A percentile compares a stretch with the other conserved stretches of the same genome.
Conservation (phyloP, 2,797 vertebrate genomes). For the Merluccius polli region DNA sequence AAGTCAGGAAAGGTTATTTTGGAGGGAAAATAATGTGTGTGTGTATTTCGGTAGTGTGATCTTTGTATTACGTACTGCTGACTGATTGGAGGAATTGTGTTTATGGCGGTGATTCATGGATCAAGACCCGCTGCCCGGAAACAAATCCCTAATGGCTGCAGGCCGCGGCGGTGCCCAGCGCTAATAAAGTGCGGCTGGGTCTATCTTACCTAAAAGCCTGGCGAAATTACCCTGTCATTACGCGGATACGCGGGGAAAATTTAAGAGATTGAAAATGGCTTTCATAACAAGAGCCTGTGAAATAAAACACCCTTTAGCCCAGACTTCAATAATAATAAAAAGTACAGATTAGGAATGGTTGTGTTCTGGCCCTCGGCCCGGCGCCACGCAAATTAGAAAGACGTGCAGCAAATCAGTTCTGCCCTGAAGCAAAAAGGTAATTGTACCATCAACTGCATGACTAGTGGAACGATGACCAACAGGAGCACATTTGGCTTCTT, state of each 20-base stretch:
- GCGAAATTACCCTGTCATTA: slow-evolving; percentile 21
- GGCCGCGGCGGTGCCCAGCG: slow-evolving; percentile 16
- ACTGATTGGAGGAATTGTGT: not conserved
- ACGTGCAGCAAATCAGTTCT: slow-evolving; percentile 48
- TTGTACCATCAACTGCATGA: slow-evolving; percentile 41
- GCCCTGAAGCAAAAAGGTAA: slow-evolving; percentile 42
- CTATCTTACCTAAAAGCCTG: slow-evolving; percentile 12
- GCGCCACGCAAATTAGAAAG: slow-evolving; percentile 43
- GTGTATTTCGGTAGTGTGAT: not conserved
- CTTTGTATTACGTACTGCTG: not conserved
- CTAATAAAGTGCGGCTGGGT: slow-evolving; percentile 1
- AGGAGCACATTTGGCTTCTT: slow-evolving; percentile 25
- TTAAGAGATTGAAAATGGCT: slow-evolving; percentile 28
- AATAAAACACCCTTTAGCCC: slow-evolving; percentile 11
- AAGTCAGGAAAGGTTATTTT: no score
- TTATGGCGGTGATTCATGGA: slow-evolving; percentile 9
- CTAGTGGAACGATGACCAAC: slow-evolving; percentile 39
- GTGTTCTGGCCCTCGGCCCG: slow-evolving; percentile 20
- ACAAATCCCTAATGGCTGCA: slow-evolving; percentile 2
- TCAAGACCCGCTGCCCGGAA: slow-evolving; percentile 3
- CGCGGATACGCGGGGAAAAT: slow-evolving; percentile 4
- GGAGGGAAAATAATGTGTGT: not conserved
- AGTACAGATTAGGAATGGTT: slow-evolving; percentile 20
- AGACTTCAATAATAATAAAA: slow-evolving; percentile 25
- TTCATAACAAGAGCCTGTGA: slow-evolving; percentile 14